Evolutionary conservation across 2,888 invertebrate genomes (phyloP), one percentile per base, ranked within the genome.

Genomic region (Diploptera punctata): DNA sequence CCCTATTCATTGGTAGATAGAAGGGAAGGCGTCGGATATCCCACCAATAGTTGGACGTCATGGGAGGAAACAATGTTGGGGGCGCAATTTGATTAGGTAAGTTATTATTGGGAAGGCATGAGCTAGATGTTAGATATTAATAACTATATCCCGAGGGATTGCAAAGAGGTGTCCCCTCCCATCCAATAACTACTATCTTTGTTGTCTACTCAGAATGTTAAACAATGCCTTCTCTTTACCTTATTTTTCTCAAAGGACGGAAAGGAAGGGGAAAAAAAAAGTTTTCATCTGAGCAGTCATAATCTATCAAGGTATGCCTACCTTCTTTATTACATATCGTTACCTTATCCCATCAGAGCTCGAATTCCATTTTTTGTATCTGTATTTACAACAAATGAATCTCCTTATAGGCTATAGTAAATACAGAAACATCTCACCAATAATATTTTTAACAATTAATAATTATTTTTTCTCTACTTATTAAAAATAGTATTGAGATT

Each of bases 21-120:
- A 2, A 3, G 3, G 29, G 18, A 4, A 57, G 57, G 57, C 57
- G 57, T 57, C 57, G 57, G 29, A 3, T n/a, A n/a, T 4, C 4
- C 57, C 57, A 57, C 57, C 57, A 57, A 57, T 57, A 57, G 26
- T 4, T 26, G 26, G 26, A 24, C 21, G 57, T 24, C 29, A 29
- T 16, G 31, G 57, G 57, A 29, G 1, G 57, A 29, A n/a, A 57
- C 57, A 31, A 3, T 31, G 31, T 2, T 0, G 3, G 57, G 57
- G 0, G n/a, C n/a, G 5, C 26, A 26, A 54, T 54, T 54, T 10
- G 3, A 24, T 54, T 24, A 54, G 21, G 26, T 24, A 54, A 2
- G 54, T 21, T 7, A 24, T 54, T 49, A 16, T 49, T 18, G n/a
- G 3, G 49, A 18, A 49, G 44, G 2, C 9, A 44, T 9, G 9